These are phyloP conservation scores for Drosophila ananassae DNA, from an alignment of 1,140 invertebrate species.

Conservation along the genomic window DNA sequence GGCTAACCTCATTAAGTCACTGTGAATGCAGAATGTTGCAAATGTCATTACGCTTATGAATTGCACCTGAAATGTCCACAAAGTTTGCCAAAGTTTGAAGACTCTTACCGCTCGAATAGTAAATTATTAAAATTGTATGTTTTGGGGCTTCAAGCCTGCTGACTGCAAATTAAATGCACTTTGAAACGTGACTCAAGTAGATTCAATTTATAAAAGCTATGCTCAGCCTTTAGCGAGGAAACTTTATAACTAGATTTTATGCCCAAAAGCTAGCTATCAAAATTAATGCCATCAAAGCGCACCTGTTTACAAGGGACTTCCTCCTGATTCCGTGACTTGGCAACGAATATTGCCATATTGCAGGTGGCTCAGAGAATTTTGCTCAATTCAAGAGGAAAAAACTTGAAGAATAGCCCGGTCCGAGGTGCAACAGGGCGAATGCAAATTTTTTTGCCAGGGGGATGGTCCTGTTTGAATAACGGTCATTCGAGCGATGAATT, in stretches of 20 bases:
- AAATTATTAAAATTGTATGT: conserved; percentile 21
- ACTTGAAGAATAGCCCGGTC: not conserved
- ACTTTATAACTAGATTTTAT: conserved; percentile 31
- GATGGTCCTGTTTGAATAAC: conserved; percentile 12
- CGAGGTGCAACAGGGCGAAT: conserved; percentile 12
- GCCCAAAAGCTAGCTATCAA: conserved; percentile 20
- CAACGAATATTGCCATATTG: not conserved
- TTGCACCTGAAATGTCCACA: conserved; percentile 7
- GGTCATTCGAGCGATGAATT: not conserved
- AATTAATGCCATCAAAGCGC: conserved; percentile 21
- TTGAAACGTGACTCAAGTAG: conserved; percentile 35
- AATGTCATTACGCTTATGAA: conserved; percentile 34
- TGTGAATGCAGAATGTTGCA: conserved; percentile 5
- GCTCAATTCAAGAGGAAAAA: not conserved
- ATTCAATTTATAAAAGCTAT: conserved; percentile 28
- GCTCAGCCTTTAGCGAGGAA: conserved; percentile 1
- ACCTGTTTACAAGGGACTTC: not conserved
- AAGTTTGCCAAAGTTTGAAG: conserved; percentile 10
- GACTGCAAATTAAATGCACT: conserved; percentile 29
- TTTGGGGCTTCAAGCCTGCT: not conserved
- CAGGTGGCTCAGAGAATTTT: not conserved
- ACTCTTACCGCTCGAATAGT: conserved; percentile 11
- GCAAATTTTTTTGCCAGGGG: not conserved
- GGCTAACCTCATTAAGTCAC: conserved; percentile 1
- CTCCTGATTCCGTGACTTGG: not conserved